A percentile compares a stretch with the other conserved stretches of the same genome.
Conservation (phyloP, 2,113 vertebrate species). For the Vidua macroura region DNA sequence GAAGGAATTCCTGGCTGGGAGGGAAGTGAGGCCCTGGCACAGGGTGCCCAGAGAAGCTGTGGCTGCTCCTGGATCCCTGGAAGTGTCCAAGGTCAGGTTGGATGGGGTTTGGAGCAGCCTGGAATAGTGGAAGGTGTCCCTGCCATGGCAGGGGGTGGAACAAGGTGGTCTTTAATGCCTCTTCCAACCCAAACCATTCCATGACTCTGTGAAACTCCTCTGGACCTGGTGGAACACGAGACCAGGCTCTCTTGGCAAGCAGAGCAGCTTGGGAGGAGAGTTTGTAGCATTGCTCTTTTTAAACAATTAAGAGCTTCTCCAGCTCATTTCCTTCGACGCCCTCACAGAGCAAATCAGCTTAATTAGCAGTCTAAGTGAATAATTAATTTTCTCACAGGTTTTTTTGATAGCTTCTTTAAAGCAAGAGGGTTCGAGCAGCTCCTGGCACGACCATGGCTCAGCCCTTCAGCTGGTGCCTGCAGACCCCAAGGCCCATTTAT, state of each 20-base stretch:
- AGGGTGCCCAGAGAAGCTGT: not conserved
- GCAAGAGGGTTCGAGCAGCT: not conserved
- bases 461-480: fast-evolving
- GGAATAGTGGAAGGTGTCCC: fast-evolving
- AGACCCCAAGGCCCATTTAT: not conserved
- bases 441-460: fast-evolving
- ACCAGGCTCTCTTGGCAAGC: not conserved
- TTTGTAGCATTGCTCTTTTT: not conserved
- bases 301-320: constrained; percentile 41
- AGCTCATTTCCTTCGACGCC: constrained; percentile 41
- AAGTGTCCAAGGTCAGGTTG: fast-evolving
- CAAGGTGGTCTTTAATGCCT: fast-evolving
- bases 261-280: not conserved
- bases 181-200: not conserved
- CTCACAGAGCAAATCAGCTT: constrained; percentile 22
- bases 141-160: not conserved
- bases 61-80: not conserved
- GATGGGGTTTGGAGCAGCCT: not conserved
- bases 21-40: not conserved
- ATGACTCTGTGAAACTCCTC: not conserved
- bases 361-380: constrained; percentile 36
- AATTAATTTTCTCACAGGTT: constrained; percentile 47
- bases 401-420: not conserved
- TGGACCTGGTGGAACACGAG: fast-evolving
- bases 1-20: fast-evolving